Percentiles rank a stretch among this genome's conserved stretches.
phyloP scores from a whole-genome alignment of 2,888 invertebrate species.

The Netelia inedita region DNA sequence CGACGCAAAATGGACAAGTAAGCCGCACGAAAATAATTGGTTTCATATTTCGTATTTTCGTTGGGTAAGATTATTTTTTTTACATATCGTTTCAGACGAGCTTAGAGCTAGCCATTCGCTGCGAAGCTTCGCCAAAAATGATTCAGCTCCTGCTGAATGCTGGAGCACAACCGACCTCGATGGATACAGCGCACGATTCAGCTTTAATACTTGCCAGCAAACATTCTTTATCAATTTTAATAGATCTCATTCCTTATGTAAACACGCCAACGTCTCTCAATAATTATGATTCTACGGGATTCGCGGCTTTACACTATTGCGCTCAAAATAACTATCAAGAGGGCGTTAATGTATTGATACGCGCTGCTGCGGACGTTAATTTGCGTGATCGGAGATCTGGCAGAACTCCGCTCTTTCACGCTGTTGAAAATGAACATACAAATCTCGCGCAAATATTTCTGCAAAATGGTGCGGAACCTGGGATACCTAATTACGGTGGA shows the following conservation, averaged over 20 bases:
- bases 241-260: slow-evolving; percentile 72
- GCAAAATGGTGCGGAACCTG: slow-evolving; percentile 74
- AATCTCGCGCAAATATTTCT: slow-evolving; percentile 73
- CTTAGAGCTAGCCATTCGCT: slow-evolving; percentile 79
- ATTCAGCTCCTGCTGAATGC: slow-evolving; percentile 75
- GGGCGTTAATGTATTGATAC: slow-evolving; percentile 74
- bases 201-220: slow-evolving; percentile 80
- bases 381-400: slow-evolving; percentile 80
- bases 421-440: slow-evolving; percentile 76
- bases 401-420: slow-evolving; percentile 81
- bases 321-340: slow-evolving; percentile 74
- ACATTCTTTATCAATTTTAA: slow-evolving; percentile 72
- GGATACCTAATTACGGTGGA: slow-evolving; percentile 78
- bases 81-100: slow-evolving; percentile 76
- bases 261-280: slow-evolving; percentile 68
- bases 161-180: slow-evolving; percentile 77
- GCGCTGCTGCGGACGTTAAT: slow-evolving; percentile 77
- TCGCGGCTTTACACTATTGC: slow-evolving; percentile 81
- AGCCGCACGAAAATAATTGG: slow-evolving; percentile 24
- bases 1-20: slow-evolving; percentile 76
- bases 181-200: slow-evolving; percentile 75
- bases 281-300: slow-evolving; percentile 76
- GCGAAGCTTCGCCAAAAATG: slow-evolving; percentile 72
- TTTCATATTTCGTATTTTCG: background rate
- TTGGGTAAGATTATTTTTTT: slow-evolving; percentile 28